Conservation (phyloP, 2,888 invertebrate species). For the Leucoptera coffeella region DNA sequence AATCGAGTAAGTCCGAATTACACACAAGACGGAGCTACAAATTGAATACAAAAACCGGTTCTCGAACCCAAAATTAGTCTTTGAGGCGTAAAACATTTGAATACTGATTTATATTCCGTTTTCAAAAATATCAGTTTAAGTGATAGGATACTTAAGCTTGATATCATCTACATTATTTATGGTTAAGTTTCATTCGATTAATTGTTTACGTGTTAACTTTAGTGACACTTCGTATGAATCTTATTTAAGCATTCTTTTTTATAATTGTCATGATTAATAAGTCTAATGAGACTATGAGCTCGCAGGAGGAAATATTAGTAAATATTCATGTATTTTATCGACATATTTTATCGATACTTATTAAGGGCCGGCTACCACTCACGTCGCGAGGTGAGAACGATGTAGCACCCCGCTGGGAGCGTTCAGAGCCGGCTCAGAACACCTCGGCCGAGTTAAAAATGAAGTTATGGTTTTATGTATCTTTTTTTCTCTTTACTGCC, state of each 20-base stretch:
- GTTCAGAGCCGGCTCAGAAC: constrained; percentile 38
- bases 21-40: constrained; percentile 24
- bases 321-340: constrained; percentile 49
- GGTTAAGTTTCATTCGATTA: constrained; percentile 4
- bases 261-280: too few species aligned
- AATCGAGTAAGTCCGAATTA: constrained; percentile 18
- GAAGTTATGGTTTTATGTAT: constrained; percentile 42
- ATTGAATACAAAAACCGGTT: constrained; percentile 33
- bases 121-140: constrained; percentile 17
- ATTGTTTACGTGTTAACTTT: too few species aligned
- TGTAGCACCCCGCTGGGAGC: constrained; percentile 45
- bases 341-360: constrained; percentile 51
- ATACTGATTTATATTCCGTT: constrained; percentile 25
- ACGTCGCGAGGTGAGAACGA: constrained; percentile 53
- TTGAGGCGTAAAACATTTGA: constrained; percentile 17
- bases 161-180: constrained; percentile 17
- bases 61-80: constrained; percentile 13
- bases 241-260: too few species aligned
- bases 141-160: constrained; percentile 10
- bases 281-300: too few species aligned
- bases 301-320: constrained; percentile 49
- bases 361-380: constrained; percentile 51
- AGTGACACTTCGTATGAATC: too few species aligned
- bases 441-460: constrained; percentile 46
- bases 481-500: constrained; percentile 24